phyloP scores from a whole-genome alignment of 2,113 vertebrate species.

The Litocranius walleri region DNA sequence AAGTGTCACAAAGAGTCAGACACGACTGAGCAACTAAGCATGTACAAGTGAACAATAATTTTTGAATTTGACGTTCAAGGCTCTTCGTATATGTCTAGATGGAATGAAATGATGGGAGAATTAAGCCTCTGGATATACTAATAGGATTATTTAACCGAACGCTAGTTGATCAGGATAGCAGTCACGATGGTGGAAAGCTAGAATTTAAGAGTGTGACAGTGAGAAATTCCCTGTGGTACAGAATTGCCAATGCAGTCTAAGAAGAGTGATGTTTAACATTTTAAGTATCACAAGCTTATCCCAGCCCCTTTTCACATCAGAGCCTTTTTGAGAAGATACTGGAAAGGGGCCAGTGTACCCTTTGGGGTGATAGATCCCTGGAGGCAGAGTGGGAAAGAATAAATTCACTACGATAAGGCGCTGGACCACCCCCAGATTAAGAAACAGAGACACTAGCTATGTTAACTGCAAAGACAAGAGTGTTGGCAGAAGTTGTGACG shows the following conservation, averaged over 20 bases:
- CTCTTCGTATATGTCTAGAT: neutral
- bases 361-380: neutral
- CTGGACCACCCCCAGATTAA: neutral
- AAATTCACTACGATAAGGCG: neutral
- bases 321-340: neutral
- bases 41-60: neutral
- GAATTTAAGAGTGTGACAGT: neutral
- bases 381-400: neutral
- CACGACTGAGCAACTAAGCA: neutral
- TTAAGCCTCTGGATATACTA: neutral
- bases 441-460: neutral
- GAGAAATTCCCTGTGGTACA: neutral
- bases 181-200: neutral
- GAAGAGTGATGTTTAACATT: neutral
- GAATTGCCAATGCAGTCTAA: neutral
- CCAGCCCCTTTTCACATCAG: neutral
- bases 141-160: neutral
- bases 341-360: neutral
- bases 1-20: neutral
- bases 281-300: neutral
- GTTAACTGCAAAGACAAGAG: neutral
- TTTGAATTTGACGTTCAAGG: neutral
- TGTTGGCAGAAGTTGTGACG: neutral
- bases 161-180: neutral
- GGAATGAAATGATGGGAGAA: neutral